Evolutionary conservation across 2,888 invertebrate genomes (phyloP).

Genomic region (Opisthograptis luteolata): DNA sequence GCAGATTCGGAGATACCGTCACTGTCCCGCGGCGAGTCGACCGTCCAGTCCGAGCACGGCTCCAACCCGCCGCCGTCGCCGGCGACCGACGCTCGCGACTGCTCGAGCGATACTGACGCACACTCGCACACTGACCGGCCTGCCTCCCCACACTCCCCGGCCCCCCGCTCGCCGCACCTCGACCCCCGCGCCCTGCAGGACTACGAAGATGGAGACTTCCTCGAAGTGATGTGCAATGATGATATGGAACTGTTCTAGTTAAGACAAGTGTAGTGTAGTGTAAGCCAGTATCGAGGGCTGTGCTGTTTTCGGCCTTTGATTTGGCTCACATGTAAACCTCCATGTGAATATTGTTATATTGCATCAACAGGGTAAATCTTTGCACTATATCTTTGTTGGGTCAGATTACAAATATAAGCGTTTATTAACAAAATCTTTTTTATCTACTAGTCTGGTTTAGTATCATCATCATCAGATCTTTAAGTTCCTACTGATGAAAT

Average conservation of each 20-base stretch:
- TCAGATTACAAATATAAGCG: no score
- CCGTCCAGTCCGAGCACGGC: constrained; percentile 81
- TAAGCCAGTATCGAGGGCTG: constrained; percentile 20
- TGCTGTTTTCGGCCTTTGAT: constrained; percentile 19
- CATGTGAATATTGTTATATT: not conserved
- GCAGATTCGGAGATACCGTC: constrained; percentile 86
- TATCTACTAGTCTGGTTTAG: no score
- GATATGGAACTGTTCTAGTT: constrained; percentile 89
- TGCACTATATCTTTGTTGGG: no score
- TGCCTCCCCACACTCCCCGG: constrained; percentile 32
- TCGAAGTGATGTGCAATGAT: constrained; percentile 88
- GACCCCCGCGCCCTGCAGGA: constrained; percentile 59
- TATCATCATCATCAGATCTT: no score
- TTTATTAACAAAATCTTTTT: no score
- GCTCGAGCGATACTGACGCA: constrained; percentile 86
- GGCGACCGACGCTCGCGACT: constrained; percentile 88
- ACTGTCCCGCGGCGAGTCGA: constrained; percentile 85
- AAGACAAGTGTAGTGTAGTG: constrained; percentile 1
- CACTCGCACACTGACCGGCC: constrained; percentile 68
- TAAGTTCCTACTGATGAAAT: no score
- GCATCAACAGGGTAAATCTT: no score
- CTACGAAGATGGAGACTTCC: constrained; percentile 88
- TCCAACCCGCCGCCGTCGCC: constrained; percentile 93
- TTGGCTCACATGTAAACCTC: constrained; percentile 2
- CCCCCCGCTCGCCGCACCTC: constrained; percentile 36